Evolutionary conservation across 2,113 vertebrate genomes (phyloP).

Genomic region (Nicator chloris): DNA sequence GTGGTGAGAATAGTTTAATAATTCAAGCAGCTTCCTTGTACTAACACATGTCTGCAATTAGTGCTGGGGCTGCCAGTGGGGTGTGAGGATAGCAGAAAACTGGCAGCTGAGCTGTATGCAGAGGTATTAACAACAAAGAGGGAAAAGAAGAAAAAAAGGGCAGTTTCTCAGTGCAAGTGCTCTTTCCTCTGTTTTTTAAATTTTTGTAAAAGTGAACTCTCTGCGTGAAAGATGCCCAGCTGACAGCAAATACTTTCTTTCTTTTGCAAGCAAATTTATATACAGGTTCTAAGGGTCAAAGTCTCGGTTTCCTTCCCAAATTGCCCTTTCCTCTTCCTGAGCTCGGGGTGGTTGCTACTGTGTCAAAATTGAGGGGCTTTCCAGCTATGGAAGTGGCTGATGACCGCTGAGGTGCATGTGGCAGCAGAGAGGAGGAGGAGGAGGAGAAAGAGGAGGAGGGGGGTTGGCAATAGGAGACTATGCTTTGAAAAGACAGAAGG

Average conservation of each 20-base stretch:
- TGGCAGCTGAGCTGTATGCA: background rate
- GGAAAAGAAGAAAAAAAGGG: background rate
- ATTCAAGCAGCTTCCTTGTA: background rate
- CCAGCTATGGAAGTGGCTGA: background rate
- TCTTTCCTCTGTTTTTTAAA: background rate
- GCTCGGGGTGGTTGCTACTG: background rate
- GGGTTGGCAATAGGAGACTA: background rate
- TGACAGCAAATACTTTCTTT: background rate
- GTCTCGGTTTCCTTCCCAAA: background rate
- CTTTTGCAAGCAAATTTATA: background rate
- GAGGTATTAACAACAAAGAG: background rate
- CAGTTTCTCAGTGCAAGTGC: background rate
- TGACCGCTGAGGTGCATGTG: accelerated
- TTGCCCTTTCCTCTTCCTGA: background rate
- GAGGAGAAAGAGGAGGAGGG: background rate
- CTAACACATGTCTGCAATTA: background rate
- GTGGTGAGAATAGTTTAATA: background rate
- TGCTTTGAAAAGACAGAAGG: background rate
- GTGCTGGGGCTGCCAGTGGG: background rate
- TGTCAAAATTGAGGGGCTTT: background rate
- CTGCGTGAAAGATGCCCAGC: background rate
- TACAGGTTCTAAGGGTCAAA: background rate
- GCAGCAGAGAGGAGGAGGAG: background rate
- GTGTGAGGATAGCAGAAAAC: background rate
- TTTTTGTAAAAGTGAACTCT: background rate